phyloP scores from a whole-genome alignment of 2,797 vertebrate genomes.

The Eulemur mongoz region DNA sequence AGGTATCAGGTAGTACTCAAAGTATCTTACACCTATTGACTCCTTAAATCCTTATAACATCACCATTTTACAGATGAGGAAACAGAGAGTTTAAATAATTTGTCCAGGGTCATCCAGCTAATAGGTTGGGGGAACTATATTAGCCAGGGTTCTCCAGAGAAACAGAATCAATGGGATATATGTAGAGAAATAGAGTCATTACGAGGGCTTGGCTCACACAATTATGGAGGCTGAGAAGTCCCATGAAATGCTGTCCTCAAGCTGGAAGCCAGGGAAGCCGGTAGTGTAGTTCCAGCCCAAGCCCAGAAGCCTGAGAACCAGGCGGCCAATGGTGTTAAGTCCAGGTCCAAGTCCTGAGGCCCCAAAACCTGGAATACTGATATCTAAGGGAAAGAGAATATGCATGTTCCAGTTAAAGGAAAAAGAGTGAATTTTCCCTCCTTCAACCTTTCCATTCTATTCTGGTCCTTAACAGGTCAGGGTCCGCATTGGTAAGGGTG shows the following conservation, averaged over 20 bases:
- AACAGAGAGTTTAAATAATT: neutral
- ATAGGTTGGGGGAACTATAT: neutral
- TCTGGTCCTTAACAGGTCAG: neutral
- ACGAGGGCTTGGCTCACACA: neutral
- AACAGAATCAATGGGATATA: neutral
- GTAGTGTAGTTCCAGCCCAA: neutral
- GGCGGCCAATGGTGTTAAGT: neutral
- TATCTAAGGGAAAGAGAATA: neutral
- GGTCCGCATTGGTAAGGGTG: neutral
- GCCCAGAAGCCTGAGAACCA: neutral
- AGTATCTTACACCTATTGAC: neutral
- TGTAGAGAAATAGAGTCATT: neutral
- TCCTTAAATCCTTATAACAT: neutral
- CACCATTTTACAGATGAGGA: neutral
- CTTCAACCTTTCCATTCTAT: neutral
- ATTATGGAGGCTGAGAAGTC: neutral
- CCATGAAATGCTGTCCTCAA: neutral
- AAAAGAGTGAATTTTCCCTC: neutral
- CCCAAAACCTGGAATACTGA: neutral
- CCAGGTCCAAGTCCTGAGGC: neutral
- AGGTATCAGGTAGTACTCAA: neutral
- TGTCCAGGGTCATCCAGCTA: neutral
- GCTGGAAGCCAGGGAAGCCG: neutral
- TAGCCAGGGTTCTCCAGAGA: neutral
- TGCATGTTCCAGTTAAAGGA: neutral